Evolutionary conservation across 2,888 invertebrate species (phyloP).

Genomic region (Catotricha subobsoleta): DNA sequence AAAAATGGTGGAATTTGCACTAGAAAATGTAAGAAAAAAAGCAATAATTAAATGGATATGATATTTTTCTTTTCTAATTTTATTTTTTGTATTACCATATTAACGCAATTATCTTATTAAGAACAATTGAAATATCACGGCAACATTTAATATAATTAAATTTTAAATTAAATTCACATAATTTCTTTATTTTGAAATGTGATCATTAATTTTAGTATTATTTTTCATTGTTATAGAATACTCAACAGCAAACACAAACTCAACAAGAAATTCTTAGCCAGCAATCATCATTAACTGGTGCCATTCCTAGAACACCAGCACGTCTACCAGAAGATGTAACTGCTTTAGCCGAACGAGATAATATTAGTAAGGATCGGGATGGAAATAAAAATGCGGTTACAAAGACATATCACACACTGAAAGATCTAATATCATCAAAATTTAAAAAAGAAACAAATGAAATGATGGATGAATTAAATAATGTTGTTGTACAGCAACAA

Average conservation of each 20-base stretch:
- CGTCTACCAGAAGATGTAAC: slow-evolving; percentile 31
- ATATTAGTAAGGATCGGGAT: slow-evolving; percentile 35
- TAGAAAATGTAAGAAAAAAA: slow-evolving; percentile 20
- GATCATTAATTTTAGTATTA: neutral
- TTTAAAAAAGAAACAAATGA: slow-evolving; percentile 45
- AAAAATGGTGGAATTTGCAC: slow-evolving; percentile 22
- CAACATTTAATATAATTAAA: too few species aligned
- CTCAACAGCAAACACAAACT: neutral
- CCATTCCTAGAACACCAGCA: slow-evolving; percentile 31
- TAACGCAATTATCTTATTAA: neutral
- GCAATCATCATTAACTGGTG: slow-evolving; percentile 12
- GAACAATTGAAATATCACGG: neutral
- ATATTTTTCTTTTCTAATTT: neutral
- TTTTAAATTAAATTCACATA: too few species aligned
- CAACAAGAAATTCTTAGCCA: neutral
- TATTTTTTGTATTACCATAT: too few species aligned
- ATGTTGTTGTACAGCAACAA: slow-evolving; percentile 19
- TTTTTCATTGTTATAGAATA: slow-evolving; percentile 1
- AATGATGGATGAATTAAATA: slow-evolving; percentile 28
- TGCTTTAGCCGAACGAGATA: slow-evolving; percentile 40
- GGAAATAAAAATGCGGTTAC: slow-evolving; percentile 43
- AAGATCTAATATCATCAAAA: slow-evolving; percentile 65
- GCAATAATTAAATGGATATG: neutral
- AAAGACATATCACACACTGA: slow-evolving; percentile 64
- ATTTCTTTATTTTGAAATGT: neutral